Evolutionary conservation across 2,888 invertebrate species (phyloP).

Genomic region (Anthoptus insignis): DNA sequence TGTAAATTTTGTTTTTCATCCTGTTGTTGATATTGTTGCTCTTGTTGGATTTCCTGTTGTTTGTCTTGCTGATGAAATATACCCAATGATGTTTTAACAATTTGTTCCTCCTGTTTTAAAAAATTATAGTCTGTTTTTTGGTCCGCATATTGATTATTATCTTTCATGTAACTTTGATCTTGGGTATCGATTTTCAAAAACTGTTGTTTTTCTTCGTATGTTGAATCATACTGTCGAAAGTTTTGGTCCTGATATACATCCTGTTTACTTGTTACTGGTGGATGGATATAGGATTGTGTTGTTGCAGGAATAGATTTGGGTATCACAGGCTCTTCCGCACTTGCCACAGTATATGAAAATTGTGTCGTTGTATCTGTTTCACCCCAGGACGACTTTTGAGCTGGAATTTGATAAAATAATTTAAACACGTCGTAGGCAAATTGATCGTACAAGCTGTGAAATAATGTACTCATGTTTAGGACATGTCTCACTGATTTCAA

Average conservation of each 20-base stretch:
- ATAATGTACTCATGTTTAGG: slow-evolving; percentile 61
- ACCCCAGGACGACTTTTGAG: slow-evolving; percentile 79
- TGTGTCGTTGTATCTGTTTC: slow-evolving; percentile 71
- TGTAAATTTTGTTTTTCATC: slow-evolving; percentile 31
- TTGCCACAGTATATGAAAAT: slow-evolving; percentile 72
- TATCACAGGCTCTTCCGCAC: slow-evolving; percentile 68
- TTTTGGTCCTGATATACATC: slow-evolving; percentile 61
- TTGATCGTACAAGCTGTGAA: slow-evolving; percentile 62
- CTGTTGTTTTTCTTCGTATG: slow-evolving; percentile 58
- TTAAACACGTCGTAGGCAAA: slow-evolving; percentile 62
- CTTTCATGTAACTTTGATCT: slow-evolving; percentile 49
- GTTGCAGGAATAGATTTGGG: slow-evolving; percentile 69
- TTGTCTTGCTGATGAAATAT: slow-evolving; percentile 31
- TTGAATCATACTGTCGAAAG: slow-evolving; percentile 65
- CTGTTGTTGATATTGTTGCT: slow-evolving; percentile 38
- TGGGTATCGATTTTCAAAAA: slow-evolving; percentile 53
- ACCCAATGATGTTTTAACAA: slow-evolving; percentile 13
- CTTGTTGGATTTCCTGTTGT: slow-evolving; percentile 21
- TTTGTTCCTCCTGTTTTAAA: slow-evolving; percentile 39
- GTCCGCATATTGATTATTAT: slow-evolving; percentile 51
- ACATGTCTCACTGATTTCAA: slow-evolving; percentile 58
- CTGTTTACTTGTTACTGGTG: slow-evolving; percentile 67
- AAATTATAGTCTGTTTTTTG: slow-evolving; percentile 54
- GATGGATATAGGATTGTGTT: slow-evolving; percentile 69
- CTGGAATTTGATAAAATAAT: slow-evolving; percentile 72